Evolutionary conservation across 2,888 invertebrate species (phyloP).

Genomic region (Pterostichus niger): DNA sequence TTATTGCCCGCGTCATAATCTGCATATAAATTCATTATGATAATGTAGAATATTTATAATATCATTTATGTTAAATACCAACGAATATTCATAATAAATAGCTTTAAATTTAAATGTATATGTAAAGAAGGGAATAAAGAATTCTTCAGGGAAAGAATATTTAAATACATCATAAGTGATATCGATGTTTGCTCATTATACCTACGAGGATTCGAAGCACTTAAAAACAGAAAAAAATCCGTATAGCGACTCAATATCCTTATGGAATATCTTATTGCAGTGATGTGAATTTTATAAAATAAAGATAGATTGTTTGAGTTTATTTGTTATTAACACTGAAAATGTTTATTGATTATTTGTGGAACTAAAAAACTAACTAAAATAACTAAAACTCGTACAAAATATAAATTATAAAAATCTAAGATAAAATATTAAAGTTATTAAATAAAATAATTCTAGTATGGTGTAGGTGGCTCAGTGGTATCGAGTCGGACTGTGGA

Average conservation of each 20-base stretch:
- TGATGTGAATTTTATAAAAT: background rate
- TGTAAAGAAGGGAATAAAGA: background rate
- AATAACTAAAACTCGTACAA: too few relatives aligned
- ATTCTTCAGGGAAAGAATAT: conserved; percentile 11
- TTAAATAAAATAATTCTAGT: too few relatives aligned
- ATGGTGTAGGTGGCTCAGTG: too few relatives aligned
- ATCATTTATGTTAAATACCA: background rate
- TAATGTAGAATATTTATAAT: background rate
- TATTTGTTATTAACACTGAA: too few relatives aligned
- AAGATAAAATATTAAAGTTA: too few relatives aligned
- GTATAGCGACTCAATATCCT: background rate
- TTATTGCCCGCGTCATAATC: background rate
- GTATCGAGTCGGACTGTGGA: too few relatives aligned
- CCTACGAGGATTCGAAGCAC: conserved; percentile 1
- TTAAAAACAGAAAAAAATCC: conserved; percentile 16
- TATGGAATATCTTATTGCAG: background rate
- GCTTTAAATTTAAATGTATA: too few relatives aligned
- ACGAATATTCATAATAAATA: too few relatives aligned
- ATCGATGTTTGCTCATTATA: conserved; percentile 31
- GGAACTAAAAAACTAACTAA: too few relatives aligned
- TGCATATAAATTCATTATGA: background rate
- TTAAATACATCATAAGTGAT: conserved; percentile 4
- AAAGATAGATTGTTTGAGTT: too few relatives aligned
- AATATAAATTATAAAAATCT: too few relatives aligned
- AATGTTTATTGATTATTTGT: too few relatives aligned